Evolutionary conservation across 2,888 invertebrate genomes (phyloP).

Genomic region (Acronicta aceris): DNA sequence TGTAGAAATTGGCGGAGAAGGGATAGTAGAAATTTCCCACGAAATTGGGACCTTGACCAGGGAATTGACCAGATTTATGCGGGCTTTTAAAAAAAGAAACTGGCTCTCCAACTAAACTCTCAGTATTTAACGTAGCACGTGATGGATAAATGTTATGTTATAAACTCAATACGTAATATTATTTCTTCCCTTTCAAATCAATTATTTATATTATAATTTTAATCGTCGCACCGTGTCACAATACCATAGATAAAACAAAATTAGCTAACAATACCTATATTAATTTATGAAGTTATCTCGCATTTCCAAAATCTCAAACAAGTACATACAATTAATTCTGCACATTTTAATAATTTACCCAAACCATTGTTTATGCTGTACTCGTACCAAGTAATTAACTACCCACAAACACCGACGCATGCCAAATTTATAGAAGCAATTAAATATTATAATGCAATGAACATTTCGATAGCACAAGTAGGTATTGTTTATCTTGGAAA

Average conservation of each 20-base stretch:
- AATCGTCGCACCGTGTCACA: no score
- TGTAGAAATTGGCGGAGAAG: no score
- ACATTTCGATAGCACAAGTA: neutral
- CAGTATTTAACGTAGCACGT: no score
- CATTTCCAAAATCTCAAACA: conserved; percentile 7
- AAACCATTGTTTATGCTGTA: conserved; percentile 27
- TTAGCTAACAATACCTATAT: conserved; percentile 3
- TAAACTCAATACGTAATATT: no score
- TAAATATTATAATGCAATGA: conserved; percentile 1
- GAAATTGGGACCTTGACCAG: no score
- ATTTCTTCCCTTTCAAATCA: no score
- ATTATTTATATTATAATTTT: no score
- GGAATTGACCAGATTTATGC: no score
- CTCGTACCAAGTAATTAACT: conserved; percentile 25
- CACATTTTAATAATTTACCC: conserved; percentile 6
- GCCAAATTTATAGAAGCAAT: conserved; percentile 17
- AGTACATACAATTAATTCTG: conserved; percentile 30
- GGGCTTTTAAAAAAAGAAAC: no score
- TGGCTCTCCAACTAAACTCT: no score
- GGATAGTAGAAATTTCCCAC: no score
- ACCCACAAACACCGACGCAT: conserved; percentile 36
- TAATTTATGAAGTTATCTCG: conserved; percentile 12
- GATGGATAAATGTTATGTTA: no score
- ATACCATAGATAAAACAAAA: neutral
- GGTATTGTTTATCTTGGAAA: neutral